Evolutionary conservation across 1,140 invertebrate genomes (phyloP).

Genomic region (Drosophila suzukii): DNA sequence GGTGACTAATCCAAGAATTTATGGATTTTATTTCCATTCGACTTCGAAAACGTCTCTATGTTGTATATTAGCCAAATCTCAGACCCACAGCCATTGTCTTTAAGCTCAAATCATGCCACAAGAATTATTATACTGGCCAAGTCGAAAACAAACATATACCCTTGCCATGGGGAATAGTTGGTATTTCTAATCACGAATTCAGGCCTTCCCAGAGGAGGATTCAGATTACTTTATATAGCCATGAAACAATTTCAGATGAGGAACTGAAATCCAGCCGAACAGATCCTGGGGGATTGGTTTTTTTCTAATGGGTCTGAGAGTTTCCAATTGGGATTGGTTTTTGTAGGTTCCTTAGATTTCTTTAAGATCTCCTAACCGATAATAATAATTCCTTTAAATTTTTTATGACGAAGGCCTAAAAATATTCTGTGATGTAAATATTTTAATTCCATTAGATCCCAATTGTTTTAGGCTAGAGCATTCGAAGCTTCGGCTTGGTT

Average conservation of each 20-base stretch:
- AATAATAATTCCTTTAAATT: neutral
- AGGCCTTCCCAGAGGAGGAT: conserved; percentile 7
- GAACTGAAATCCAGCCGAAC: conserved; percentile 2
- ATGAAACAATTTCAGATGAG: neutral
- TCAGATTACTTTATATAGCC: conserved; percentile 14
- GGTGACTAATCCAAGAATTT: conserved; percentile 53
- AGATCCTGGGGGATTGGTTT: conserved; percentile 14
- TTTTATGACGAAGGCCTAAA: neutral
- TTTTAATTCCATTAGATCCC: neutral
- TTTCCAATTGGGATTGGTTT: neutral
- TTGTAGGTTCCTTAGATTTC: neutral
- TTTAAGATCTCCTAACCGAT: neutral
- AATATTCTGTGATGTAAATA: neutral
- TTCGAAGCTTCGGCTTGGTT: conserved; percentile 23
- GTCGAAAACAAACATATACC: conserved; percentile 30
- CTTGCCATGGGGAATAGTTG: conserved; percentile 24
- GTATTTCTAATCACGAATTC: conserved; percentile 8
- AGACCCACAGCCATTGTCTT: conserved; percentile 72
- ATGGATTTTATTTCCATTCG: conserved; percentile 33
- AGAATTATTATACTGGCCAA: conserved; percentile 30
- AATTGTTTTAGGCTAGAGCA: conserved; percentile 22
- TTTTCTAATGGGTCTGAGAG: neutral
- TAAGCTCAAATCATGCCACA: conserved; percentile 54
- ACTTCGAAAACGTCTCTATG: conserved; percentile 18
- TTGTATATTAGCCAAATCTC: conserved; percentile 78